Evolutionary conservation across 2,888 invertebrate species (phyloP), one percentile per base, ranked within the genome.

Genomic region (Liodrosophila aerea): DNA sequence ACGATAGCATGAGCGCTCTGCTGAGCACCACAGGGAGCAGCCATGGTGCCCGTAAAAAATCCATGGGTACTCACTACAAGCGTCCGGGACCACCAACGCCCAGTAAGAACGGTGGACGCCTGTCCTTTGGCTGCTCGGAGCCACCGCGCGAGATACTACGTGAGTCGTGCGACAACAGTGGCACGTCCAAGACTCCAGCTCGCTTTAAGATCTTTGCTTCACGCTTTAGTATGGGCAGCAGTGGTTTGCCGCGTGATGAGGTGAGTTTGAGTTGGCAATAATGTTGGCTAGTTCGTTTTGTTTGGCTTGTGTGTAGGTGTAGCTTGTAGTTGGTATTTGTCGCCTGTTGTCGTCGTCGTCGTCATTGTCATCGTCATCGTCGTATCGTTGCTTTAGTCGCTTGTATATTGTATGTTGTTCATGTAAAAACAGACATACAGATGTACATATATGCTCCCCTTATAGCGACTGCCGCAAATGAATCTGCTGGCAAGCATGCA

Each of bases 81-180:
- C 94, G 93, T 83, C 96, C 96, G 0, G 96, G 96, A 0, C 96
- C 96, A 40, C 96, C 96, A 16, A 96, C 96, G 1, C 96, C 96
- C 0, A 95, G 95, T 90, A 96, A 95, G 90, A 94, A 95, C 87
- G 95, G 95, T 8, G 94, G 94, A 1, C 91, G 95, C 64, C 90
- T 93, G 7, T 95, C 95, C 0, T 92, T 94, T 86, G 90, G 91
- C 73, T 76, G 49, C 44, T 83, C 80, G 4, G 89, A 88, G 36
- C 88, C 89, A 1, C 89, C 92, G 88, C 92, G 93, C 59, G 91
- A 92, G 0, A 91, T 92, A 0, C 87, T 94, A 27, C 92, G 91
- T 58, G 94, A 94, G 63, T 90, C 91, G 7, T 90, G 88, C 34
- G 90, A 90, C 39, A 58, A 62, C 39, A 64, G 40, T 34, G 69